phyloP scores from a whole-genome alignment of 2,113 vertebrate genomes.

The Scophthalmus maximus region DNA sequence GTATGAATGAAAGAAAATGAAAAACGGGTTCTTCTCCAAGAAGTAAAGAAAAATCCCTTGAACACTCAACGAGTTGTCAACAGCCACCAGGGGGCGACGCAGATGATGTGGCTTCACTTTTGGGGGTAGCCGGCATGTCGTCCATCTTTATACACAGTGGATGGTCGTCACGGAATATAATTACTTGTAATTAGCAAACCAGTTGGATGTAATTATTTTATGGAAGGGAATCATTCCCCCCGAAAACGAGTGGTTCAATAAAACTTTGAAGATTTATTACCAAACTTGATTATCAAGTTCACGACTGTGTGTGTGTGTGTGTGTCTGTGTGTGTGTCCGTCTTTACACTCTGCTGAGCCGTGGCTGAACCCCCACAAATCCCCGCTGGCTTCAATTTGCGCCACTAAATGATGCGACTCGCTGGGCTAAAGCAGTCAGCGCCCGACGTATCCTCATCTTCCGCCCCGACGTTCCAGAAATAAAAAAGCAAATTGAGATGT shows the following conservation, averaged over 20 bases:
- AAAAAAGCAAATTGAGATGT: background rate
- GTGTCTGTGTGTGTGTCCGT: background rate
- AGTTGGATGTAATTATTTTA: background rate
- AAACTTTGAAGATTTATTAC: too few species aligned
- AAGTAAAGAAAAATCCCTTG: too few species aligned
- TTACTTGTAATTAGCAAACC: background rate
- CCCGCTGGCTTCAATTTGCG: conserved; percentile 48
- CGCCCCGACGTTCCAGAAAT: background rate
- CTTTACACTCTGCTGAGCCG: conserved; percentile 15
- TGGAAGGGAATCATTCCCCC: background rate
- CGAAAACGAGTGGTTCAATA: background rate
- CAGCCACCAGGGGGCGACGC: too few species aligned
- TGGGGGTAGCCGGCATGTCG: too few species aligned
- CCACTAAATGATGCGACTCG: conserved; percentile 22
- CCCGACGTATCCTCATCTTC: background rate
- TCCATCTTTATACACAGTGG: too few species aligned
- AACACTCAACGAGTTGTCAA: too few species aligned
- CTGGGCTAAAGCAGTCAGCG: conserved; percentile 32
- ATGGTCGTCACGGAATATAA: background rate
- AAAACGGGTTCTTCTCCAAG: too few species aligned
- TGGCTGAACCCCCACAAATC: conserved; percentile 12
- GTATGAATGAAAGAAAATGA: background rate
- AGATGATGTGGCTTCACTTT: too few species aligned
- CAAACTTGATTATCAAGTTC: background rate
- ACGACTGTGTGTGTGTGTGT: background rate